These are phyloP conservation scores for Pholis gunnellus DNA, from an alignment of 2,113 vertebrate species.

Conservation along the genomic window DNA sequence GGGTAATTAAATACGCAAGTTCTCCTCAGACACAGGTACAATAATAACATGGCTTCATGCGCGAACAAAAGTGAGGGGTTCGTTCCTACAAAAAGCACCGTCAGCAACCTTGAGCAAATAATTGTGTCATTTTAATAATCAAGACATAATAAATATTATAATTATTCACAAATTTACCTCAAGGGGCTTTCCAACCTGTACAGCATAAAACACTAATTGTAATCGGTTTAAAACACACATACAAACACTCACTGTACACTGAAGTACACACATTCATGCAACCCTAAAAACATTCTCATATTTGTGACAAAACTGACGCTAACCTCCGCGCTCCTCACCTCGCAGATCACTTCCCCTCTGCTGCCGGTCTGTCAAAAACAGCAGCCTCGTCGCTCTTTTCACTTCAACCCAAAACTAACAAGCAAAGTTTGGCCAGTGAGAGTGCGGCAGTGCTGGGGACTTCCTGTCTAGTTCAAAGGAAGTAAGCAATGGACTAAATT, in stretches of 20 bases:
- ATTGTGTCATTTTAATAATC: no score
- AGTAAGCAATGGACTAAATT: slow-evolving; percentile 64
- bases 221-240: background rate
- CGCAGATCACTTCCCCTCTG: slow-evolving; percentile 58
- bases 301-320: slow-evolving; percentile 31
- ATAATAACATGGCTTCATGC: background rate
- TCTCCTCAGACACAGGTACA: no score
- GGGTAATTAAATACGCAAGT: no score
- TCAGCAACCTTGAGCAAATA: no score
- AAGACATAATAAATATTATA: no score
- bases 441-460: slow-evolving; percentile 47
- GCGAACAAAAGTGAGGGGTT: no score
- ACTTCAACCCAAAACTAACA: slow-evolving; percentile 72
- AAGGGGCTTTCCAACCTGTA: background rate
- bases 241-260: background rate
- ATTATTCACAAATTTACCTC: background rate
- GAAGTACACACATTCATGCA: background rate
- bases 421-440: slow-evolving; percentile 73
- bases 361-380: slow-evolving; percentile 76
- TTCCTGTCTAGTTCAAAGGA: slow-evolving; percentile 73
- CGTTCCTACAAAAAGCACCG: no score
- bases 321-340: slow-evolving; percentile 62
- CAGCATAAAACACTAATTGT: no score
- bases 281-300: background rate
- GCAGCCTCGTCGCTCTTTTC: slow-evolving; percentile 68